Evolutionary conservation across 2,888 invertebrate species (phyloP).

Genomic region (Coremacera marginata): DNA sequence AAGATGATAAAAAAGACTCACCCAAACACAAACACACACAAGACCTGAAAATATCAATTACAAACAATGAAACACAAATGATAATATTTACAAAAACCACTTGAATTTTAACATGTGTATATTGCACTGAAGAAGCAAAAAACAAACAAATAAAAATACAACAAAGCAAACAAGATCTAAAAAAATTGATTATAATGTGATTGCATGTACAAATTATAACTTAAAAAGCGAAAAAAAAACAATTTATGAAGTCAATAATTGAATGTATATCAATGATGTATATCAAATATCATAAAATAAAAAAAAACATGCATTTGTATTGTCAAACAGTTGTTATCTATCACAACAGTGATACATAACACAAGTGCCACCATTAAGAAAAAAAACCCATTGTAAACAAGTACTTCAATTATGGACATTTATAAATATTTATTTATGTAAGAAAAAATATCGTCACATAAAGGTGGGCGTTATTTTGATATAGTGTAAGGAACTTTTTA

Average conservation of each 20-base stretch:
- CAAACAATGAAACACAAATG: conserved; percentile 13
- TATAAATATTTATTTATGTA: no score
- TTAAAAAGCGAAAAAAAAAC: neutral
- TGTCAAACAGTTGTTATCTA: no score
- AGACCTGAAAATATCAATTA: conserved; percentile 7
- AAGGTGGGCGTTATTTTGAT: no score
- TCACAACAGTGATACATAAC: no score
- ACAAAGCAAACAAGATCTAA: conserved; percentile 25
- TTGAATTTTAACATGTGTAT: conserved; percentile 24
- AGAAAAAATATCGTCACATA: no score
- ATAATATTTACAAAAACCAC: conserved; percentile 22
- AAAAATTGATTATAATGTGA: conserved; percentile 17
- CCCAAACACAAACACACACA: neutral
- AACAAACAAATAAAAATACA: neutral
- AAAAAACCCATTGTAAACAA: no score
- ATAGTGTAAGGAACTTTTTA: no score
- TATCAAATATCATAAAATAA: no score
- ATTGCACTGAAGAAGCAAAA: conserved; percentile 14
- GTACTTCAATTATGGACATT: no score
- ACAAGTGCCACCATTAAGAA: no score
- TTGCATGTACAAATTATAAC: neutral
- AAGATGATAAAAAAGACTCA: no score
- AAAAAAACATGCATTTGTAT: no score
- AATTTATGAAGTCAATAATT: neutral
- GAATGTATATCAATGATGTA: neutral